Percentiles rank a stretch among this genome's conserved stretches.
Conservation (phyloP, 2,113 vertebrate species). For the Xerus inauris region DNA sequence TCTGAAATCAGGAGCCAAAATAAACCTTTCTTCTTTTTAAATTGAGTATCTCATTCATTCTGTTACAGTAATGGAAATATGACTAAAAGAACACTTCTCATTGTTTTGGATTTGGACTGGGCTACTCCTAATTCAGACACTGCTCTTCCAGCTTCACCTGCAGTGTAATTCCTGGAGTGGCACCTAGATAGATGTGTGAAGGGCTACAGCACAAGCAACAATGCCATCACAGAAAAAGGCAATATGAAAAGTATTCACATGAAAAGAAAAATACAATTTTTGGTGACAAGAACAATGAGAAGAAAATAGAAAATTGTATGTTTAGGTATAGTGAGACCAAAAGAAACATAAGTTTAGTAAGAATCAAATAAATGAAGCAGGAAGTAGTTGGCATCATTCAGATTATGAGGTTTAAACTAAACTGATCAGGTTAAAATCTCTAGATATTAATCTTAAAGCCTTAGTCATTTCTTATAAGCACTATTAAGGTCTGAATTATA, state of each 20-base stretch:
- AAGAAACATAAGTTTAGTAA: neutral
- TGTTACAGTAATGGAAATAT: neutral
- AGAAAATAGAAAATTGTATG: no score
- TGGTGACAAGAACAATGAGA: neutral
- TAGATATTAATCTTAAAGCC: no score
- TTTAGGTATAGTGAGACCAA: neutral
- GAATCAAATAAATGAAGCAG: neutral
- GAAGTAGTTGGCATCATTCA: neutral
- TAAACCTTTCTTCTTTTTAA: no score
- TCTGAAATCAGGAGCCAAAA: no score
- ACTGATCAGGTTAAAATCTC: neutral
- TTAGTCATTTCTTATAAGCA: neutral
- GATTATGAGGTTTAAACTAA: neutral
- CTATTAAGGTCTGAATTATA: neutral
- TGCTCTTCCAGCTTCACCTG: no score
- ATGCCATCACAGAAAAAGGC: no score
- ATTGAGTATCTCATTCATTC: neutral
- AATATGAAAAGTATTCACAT: neutral
- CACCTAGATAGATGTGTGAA: neutral
- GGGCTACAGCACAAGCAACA: neutral
- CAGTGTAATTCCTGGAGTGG: neutral
- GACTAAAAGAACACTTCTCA: neutral
- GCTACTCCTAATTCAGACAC: no score
- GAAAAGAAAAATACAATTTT: neutral
- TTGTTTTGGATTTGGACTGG: neutral